A percentile compares a stretch with the other conserved stretches of the same genome.
Conservation (phyloP, 1,140 invertebrate genomes). For the Daktulosphaira vitifoliae region DNA sequence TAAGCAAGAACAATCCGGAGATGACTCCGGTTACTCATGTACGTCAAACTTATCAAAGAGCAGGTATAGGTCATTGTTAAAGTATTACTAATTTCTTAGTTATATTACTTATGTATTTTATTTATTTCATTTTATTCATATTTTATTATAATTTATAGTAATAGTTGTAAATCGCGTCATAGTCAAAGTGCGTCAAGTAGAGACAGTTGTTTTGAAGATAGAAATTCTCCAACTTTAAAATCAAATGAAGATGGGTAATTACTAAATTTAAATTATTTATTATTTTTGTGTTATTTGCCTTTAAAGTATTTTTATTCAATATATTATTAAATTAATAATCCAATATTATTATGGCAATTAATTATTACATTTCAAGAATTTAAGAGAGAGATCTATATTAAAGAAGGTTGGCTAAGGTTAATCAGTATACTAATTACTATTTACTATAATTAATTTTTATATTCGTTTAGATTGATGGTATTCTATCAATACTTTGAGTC, state of each 20-base stretch:
- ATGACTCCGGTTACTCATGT: conserved; percentile 26
- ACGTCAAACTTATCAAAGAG: conserved; percentile 17
- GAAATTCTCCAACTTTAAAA: conserved; percentile 3
- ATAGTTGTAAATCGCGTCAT: conserved; percentile 12
- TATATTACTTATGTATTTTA: not conserved
- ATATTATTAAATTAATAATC: no score
- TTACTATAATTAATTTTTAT: no score
- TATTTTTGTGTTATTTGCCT: not conserved
- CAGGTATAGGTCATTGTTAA: not conserved
- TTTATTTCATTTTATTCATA: not conserved
- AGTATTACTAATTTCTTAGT: no score
- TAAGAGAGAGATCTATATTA: no score
- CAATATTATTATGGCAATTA: no score
- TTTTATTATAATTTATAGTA: not conserved
- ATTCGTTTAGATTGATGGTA: no score
- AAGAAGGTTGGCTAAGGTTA: no score
- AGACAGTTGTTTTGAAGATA: conserved; percentile 14
- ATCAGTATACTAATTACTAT: no score
- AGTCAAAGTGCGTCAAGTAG: conserved; percentile 25
- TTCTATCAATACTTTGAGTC: no score
- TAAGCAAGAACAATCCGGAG: not conserved
- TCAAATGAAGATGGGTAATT: conserved; percentile 14
- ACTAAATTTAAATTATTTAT: not conserved
- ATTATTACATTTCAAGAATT: no score
- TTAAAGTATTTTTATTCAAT: no score